A percentile compares a stretch with the other conserved stretches of the same genome.
These are phyloP conservation scores for Drosophila recens DNA, from an alignment of 2,888 invertebrate species.

Conservation along the genomic window DNA sequence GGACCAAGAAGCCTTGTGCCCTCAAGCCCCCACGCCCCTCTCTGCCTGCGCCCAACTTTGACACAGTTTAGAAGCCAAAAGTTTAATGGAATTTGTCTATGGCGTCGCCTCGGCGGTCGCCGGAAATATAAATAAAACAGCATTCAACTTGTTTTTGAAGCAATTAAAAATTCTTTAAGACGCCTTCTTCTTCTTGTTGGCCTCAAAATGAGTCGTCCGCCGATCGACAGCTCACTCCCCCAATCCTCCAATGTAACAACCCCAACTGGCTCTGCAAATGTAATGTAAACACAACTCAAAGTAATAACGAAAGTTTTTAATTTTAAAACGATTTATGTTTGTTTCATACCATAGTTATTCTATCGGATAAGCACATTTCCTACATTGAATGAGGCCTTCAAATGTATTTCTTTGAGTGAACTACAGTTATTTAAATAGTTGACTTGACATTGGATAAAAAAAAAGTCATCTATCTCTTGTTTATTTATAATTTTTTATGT, in stretches of 20 bases:
- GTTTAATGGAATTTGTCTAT: constrained; percentile 82
- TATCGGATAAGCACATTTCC: constrained; percentile 6
- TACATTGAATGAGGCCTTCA: neutral
- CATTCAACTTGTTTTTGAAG: constrained; percentile 81
- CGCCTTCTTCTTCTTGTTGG: constrained; percentile 30
- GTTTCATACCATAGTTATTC: constrained; percentile 17
- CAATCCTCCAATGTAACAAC: constrained; percentile 18
- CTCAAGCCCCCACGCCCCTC: neutral
- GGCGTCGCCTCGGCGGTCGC: constrained; percentile 64
- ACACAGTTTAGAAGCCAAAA: constrained; percentile 80
- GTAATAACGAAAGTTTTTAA: constrained; percentile 64
- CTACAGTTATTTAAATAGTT: neutral
- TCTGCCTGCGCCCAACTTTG: constrained; percentile 63
- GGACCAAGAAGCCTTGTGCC: constrained; percentile 65
- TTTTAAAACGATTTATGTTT: constrained; percentile 62
- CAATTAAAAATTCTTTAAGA: constrained; percentile 80
- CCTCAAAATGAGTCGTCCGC: constrained; percentile 42
- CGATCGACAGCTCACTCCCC: constrained; percentile 35
- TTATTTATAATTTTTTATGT: too few relatives aligned
- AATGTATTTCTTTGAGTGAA: neutral
- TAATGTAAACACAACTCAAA: constrained; percentile 62
- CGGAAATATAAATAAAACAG: constrained; percentile 80
- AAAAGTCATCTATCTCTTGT: too few relatives aligned
- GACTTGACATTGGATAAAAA: too few relatives aligned
- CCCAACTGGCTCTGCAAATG: constrained; percentile 29